Base-by-base conservation (phyloP, 2,797 vertebrate genomes). In the Sebastes hubbsi region DNA sequence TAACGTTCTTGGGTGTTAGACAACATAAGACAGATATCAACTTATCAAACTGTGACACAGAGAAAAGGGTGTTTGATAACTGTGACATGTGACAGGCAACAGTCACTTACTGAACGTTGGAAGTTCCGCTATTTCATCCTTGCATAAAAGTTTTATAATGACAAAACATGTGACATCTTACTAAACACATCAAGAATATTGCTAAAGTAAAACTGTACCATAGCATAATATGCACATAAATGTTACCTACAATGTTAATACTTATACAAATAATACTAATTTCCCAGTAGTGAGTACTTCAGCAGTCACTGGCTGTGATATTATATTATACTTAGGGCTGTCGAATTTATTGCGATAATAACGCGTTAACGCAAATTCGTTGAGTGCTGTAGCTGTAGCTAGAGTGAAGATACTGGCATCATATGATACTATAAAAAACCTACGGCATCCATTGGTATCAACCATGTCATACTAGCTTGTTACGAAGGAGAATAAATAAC, bases 51-150 rank as follows among this genome's bases (percentile, higher is more conserved):
- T 38, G 36, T 38, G 36, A 38, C 36, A 14, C 36, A 38, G 36
- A 76, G 16, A 30, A 66, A 6, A 25, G 8, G 5, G 27, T 12
- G 73, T 83, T 81, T 64, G 64, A 76, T 76, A 80, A 78, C 68
- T 42, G 38, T 42, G 38, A 42, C 38, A 42, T 11, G 20, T 30
- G 59, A 54, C 16, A 46, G 18, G 6, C 49, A 59, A n/a, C n/a
- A 10, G 9, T 46, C 18, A 42, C 38, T 42, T 42, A 2, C 13
- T 71, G 29, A 67, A 46, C 29, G 27, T 10, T 52, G 49, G 25
- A 1, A 22, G 13, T 61, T 58, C 20, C 4, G 14, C 56, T 16
- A 7, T 29, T 16, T 49, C 71, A 59, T 1, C 18, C 72, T 69
- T 68, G 8, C 42, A 70, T 69, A 61, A 75, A 72, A 13, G 54